These are phyloP conservation scores for Tenrec ecaudatus DNA, from an alignment of 2,113 vertebrate species.

Conservation along the genomic window DNA sequence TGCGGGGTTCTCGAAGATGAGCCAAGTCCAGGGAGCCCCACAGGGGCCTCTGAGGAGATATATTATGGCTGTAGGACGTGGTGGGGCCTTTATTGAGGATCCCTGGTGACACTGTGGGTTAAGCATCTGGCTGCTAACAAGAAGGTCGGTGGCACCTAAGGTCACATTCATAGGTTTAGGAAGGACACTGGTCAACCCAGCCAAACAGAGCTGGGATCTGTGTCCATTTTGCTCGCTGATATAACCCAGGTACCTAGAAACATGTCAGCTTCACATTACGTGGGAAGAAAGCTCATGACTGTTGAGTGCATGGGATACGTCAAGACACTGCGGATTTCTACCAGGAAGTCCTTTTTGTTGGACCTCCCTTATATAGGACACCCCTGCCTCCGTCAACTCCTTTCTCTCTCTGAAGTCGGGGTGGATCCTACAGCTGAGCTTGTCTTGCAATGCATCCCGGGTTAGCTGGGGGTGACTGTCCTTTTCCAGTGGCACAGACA, in stretches of 20 bases:
- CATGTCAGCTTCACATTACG: fast-evolving
- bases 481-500: background rate
- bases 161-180: background rate
- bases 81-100: too few relatives aligned
- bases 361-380: background rate
- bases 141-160: background rate
- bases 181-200: too few relatives aligned
- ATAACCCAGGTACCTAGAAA: background rate
- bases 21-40: too few relatives aligned
- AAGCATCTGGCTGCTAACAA: too few relatives aligned
- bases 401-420: background rate
- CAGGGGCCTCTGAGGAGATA: background rate
- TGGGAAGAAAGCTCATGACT: background rate
- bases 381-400: background rate
- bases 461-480: background rate
- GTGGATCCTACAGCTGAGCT: background rate
- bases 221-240: background rate
- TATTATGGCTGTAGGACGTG: background rate
- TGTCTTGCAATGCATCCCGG: background rate
- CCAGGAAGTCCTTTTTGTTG: background rate
- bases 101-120: too few relatives aligned
- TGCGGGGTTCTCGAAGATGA: fast-evolving
- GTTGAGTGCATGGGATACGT: background rate
- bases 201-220: background rate
- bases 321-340: background rate